Evolutionary conservation across 2,113 vertebrate genomes (phyloP).

Genomic region (Dipodomys merriami): DNA sequence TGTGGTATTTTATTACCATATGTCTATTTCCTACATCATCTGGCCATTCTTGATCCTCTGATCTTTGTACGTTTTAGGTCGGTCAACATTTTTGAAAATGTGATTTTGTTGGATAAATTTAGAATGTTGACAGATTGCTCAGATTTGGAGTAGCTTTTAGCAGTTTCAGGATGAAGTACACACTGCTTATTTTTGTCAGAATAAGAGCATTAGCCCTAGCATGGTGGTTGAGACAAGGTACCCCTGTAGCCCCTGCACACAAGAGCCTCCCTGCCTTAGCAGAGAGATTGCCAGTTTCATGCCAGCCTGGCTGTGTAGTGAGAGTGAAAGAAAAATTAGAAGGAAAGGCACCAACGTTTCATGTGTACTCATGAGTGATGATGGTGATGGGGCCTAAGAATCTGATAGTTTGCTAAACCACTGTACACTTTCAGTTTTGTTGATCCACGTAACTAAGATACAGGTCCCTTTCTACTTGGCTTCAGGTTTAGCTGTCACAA

Average conservation of each 20-base stretch:
- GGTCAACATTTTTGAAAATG: neutral
- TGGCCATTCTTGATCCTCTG: too few relatives aligned
- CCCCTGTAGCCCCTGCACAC: too few relatives aligned
- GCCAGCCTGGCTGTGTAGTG: too few relatives aligned
- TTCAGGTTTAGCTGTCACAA: constrained; percentile 4
- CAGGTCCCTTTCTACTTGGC: neutral
- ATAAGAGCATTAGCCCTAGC: neutral
- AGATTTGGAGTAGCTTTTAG: neutral
- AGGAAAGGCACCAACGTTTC: neutral
- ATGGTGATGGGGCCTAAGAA: neutral
- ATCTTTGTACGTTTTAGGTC: constrained; percentile 24
- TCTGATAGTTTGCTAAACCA: constrained; percentile 1
- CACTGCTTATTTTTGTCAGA: neutral
- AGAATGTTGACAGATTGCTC: neutral
- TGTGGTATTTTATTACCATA: too few relatives aligned
- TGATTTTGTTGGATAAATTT: constrained; percentile 39
- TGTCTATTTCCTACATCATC: too few relatives aligned
- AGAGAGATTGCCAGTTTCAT: too few relatives aligned
- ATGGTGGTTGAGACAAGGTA: too few relatives aligned
- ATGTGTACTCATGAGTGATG: neutral
- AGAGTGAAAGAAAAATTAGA: too few relatives aligned
- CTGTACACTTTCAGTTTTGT: neutral
- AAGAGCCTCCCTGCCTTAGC: too few relatives aligned
- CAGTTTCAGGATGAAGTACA: neutral
- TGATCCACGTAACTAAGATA: neutral